Base-by-base conservation (phyloP, 2,113 vertebrate genomes). In the Oophaga pumilio region DNA sequence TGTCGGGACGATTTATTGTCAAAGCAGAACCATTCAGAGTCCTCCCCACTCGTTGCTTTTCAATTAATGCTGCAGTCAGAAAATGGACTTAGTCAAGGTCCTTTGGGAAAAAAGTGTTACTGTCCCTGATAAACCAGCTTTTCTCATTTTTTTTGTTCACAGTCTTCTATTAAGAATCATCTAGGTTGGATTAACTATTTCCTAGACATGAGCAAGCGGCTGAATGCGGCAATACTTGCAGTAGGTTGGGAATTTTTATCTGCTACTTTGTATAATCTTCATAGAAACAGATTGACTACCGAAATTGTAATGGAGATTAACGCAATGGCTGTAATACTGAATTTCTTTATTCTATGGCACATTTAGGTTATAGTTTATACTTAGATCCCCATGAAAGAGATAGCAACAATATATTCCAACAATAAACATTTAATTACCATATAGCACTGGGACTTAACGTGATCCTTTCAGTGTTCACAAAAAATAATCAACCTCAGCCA, bases 41-140 rank as follows among this genome's bases (percentile, higher is more conserved):
- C 89, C 91, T 87, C 90, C 90, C 82, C 90, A 82, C 86, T 76
- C 88, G 33, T 87, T 82, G 20, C 91, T 94, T 94, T 94, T 94
- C 92, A 93, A 89, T 94, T 94, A 83, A 90, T 87, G 82, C 24
- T 60, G 52, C 85, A 90, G 85, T 85, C 74, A 89, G 89, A 90
- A 66, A 87, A 74, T 88, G 62, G 88, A 60, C 60, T 69, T 90
- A 74, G 89, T 88, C 20, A 28, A 90, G 74, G 84, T 85, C 93
- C 89, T 85, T 6, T 52, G 92, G 90, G 91, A 93, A 62, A 88
- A 64, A 88, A 89, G 76, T 6, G 43, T 76, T 89, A 91, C 92
- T 90, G 89, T 91, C 90, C 94, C 93, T 89, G 90, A 84, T 78
- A 92, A 76, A 8, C 89, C 83, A 88, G 78, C 57, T 86, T 91